Evolutionary conservation across 2,113 vertebrate species (phyloP), one percentile per base, ranked within the genome.

Genomic region (Mystacornis crossleyi): DNA sequence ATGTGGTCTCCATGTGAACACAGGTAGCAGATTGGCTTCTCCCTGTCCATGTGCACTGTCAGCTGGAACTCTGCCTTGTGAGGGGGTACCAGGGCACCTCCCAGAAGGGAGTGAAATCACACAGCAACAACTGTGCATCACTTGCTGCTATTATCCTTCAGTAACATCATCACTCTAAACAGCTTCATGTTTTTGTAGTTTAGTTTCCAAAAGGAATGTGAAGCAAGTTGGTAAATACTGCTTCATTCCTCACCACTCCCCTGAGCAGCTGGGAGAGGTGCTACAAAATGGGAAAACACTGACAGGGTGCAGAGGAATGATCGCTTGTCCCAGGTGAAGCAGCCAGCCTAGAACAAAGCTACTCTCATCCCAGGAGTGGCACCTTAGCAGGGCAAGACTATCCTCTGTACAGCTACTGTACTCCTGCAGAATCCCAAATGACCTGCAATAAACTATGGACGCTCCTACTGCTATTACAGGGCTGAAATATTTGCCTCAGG

Each of bases 111-210:
- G 6, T 25, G 61, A 81, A 94, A 94, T 61, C 66, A 75, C 73
- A 75, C 0, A 0, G 60, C 34, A 79, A 64, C 48, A n/a, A 51
- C 70, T 26, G 23, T 31, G 0, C 48, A 48, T 36, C 48, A 12
- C 61, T 85, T 25, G 28, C 78, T 93, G 78, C 66, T 79, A 23
- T 69, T 85, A 88, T n/a, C 85, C 81, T 81, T 79, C 43, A 91
- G 43, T 81, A 94, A 90, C 70, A 61, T 36, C 38, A 64, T 43
- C 48, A 8, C 62, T 80, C 72, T 45, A 53, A 91, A 53, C 25
- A 61, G 43, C 17, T 24, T 28, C 28, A 2, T 10, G 9, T 29
- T 74, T 91, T 55, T 60, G 55, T 8, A 74, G 69, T 4, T 24
- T 15, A 43, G 53, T 48, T 64, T 85, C 65, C 36, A 81, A 34